Conservation (phyloP, 2,797 vertebrate genomes). For the Bradypodion pumilum region DNA sequence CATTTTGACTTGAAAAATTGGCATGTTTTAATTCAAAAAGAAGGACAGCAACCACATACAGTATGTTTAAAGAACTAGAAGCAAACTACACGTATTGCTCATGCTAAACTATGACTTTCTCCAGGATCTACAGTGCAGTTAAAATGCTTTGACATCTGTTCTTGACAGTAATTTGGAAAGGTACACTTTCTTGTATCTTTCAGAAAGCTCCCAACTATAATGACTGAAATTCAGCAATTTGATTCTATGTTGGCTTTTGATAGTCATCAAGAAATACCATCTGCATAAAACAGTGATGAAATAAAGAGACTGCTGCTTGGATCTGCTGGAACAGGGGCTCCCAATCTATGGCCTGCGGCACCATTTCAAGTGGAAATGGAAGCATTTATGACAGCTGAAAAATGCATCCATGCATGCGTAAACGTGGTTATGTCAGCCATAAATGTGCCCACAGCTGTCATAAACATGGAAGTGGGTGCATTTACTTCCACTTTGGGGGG, state of each 20-base stretch:
- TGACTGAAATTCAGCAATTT: background rate
- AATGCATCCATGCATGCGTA: no score
- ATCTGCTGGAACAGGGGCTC: background rate
- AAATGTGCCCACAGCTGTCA: no score
- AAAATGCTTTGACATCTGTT: background rate
- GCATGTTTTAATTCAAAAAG: background rate
- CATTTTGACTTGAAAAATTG: slow-evolving; percentile 17
- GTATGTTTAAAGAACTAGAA: slow-evolving; percentile 32
- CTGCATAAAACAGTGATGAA: slow-evolving; percentile 5
- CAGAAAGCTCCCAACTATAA: slow-evolving; percentile 37
- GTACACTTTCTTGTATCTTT: slow-evolving; percentile 20
- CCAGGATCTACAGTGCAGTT: slow-evolving; percentile 37
- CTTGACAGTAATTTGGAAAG: slow-evolving; percentile 22
- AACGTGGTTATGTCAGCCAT: no score
- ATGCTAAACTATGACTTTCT: slow-evolving; percentile 22
- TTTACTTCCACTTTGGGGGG: no score
- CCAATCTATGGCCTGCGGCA: no score
- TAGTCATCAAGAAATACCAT: slow-evolving; percentile 20
- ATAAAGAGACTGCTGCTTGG: background rate
- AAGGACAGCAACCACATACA: slow-evolving; percentile 14
- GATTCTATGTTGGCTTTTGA: background rate
- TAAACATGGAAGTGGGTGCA: no score
- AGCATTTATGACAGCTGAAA: no score
- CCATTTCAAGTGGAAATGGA: no score
- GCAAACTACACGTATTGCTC: background rate